Percentiles rank a stretch among this genome's conserved stretches.
Conservation (phyloP, 2,113 vertebrate species). For the Cyanistes caeruleus region DNA sequence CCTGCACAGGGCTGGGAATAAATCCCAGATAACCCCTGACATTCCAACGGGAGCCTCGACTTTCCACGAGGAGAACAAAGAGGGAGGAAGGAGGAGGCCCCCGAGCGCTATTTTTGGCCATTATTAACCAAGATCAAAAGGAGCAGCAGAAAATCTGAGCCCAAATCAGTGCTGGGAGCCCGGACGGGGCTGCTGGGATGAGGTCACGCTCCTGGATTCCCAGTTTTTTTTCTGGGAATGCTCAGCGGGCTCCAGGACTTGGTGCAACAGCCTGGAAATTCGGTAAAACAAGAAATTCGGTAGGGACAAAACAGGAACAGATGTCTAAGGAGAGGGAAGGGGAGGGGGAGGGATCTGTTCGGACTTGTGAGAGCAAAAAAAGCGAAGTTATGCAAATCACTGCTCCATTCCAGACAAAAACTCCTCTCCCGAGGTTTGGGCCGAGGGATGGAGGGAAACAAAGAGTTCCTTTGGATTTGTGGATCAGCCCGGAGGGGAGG, state of each 20-base stretch:
- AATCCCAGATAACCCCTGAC: neutral
- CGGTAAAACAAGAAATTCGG: neutral
- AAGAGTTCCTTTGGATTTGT: neutral
- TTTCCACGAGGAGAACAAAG: neutral
- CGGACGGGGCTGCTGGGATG: fast-evolving
- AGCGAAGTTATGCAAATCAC: constrained; percentile 38
- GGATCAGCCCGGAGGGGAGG: neutral
- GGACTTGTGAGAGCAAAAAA: constrained; percentile 38
- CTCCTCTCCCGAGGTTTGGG: neutral
- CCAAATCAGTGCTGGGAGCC: neutral
- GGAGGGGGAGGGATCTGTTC: constrained; percentile 22
- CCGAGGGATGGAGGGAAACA: neutral
- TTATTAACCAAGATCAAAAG: neutral
- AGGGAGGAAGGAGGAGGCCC: neutral
- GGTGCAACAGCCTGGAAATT: neutral
- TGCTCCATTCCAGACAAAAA: neutral
- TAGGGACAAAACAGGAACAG: constrained; percentile 20
- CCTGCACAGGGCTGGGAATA: neutral
- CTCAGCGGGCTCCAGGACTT: neutral
- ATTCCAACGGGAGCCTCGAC: neutral
- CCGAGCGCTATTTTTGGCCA: neutral
- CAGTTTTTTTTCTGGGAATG: neutral
- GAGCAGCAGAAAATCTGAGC: neutral
- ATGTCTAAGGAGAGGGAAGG: constrained; percentile 43
- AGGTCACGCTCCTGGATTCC: neutral